Percentiles rank a stretch among this genome's conserved stretches.
Conservation (phyloP, 2,888 invertebrate species). For the Acrocera orbiculus region DNA sequence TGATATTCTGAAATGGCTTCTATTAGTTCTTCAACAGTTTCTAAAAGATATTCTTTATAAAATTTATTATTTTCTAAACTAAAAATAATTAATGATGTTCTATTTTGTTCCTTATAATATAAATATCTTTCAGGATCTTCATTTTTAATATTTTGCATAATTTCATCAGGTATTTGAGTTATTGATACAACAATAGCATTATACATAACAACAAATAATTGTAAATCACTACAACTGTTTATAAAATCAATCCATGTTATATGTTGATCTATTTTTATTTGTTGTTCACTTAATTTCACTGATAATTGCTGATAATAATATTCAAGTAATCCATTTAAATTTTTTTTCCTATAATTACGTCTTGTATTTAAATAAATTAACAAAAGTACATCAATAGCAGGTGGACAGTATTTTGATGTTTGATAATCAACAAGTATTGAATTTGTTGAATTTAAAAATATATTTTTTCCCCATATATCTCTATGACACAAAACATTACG, state of each 20-base stretch:
- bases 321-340: conserved; percentile 12
- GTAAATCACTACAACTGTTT: conserved; percentile 22
- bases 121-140: conserved; percentile 23
- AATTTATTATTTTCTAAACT: conserved; percentile 15
- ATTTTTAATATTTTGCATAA: conserved; percentile 22
- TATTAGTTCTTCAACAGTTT: conserved; percentile 19
- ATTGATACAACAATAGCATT: conserved; percentile 24
- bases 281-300: conserved; percentile 18
- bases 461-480: conserved; percentile 29
- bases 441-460: conserved; percentile 17
- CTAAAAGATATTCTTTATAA: conserved; percentile 17
- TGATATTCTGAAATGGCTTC: too few relatives aligned
- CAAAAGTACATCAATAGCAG: conserved; percentile 24
- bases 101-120: conserved; percentile 24
- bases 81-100: conserved; percentile 15
- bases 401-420: conserved; percentile 23
- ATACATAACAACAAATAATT: conserved; percentile 25
- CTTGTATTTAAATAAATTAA: conserved; percentile 21
- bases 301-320: conserved; percentile 19
- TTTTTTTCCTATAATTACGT: conserved; percentile 13
- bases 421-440: conserved; percentile 26
- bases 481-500: conserved; percentile 33
- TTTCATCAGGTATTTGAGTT: conserved; percentile 23
- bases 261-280: conserved; percentile 18
- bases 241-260: conserved; percentile 22